Evolutionary conservation across 2,113 vertebrate species (phyloP), one percentile per base, ranked within the genome.

Genomic region (Bubo scandiacus): DNA sequence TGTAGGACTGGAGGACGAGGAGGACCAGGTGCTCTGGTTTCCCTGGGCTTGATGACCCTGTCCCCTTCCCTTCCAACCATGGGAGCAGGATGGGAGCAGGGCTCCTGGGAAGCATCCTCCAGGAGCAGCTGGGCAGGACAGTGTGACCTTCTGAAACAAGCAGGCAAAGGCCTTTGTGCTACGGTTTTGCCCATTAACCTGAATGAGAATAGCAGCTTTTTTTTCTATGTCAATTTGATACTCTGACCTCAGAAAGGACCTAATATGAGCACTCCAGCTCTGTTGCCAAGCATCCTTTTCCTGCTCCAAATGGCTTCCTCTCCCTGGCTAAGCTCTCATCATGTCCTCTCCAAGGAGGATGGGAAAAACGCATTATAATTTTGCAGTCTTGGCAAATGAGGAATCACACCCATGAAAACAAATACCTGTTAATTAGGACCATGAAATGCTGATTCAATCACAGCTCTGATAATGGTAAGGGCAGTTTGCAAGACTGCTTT

Each of bases 221-320:
- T 27, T 65, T 6, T 8, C 11, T 54, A 51, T 12, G 45, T 66
- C 42, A 23, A 2, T 89, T 74, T 89, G 34, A 38, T 87, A 17
- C 12, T 81, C 36, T 86, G 78, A 85, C 72, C 58, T 73, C 62
- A 3, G 15, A 89, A 92, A 90, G 11, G 30, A 15, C 43, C 77
- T 30, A 83, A 49, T 91, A 91, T 43, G 65, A 95, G 80, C 80
- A 65, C 73, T 92, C 75, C 36, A 70, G 54, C 75, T 94, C 87
- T 34, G 27, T 71, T 94, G 81, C 71, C 74, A 95, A 87, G 68
- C 94, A 97, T 98, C 96, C 97, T 96, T 23, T 98, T 98, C 97
- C 82, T 58, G 95, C 95, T 97, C 97, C 96, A 98, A 94, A 96
- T 97, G 86, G 95, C 55, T 97, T 98, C 93, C 96, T 73, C n/a